Evolutionary conservation across 2,888 invertebrate genomes (phyloP).

Genomic region (Volucella inanis): DNA sequence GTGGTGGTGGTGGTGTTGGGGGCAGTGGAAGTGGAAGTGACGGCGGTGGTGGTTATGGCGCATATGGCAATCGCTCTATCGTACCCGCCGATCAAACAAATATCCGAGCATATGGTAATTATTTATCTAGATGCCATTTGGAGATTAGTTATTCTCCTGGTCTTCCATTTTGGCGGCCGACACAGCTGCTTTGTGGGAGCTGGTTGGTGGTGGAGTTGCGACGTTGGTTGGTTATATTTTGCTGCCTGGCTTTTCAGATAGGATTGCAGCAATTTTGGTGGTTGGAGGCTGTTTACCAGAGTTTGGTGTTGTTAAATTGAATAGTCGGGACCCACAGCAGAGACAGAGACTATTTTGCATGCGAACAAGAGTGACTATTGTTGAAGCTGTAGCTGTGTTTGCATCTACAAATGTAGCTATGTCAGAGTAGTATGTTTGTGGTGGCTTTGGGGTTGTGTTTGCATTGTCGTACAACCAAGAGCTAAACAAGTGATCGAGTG

Average conservation of each 20-base stretch:
- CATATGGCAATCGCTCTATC: slow-evolving; percentile 69
- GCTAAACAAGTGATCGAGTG: slow-evolving; percentile 67
- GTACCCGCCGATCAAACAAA: slow-evolving; percentile 66
- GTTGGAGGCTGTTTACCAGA: slow-evolving; percentile 60
- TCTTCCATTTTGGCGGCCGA: slow-evolving; percentile 70
- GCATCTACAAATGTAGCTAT: background rate
- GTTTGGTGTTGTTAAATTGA: slow-evolving; percentile 59
- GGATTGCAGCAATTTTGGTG: slow-evolving; percentile 60
- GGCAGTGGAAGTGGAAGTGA: background rate
- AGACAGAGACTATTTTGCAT: slow-evolving; percentile 66
- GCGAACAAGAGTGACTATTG: slow-evolving; percentile 34
- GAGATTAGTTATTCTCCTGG: slow-evolving; percentile 72
- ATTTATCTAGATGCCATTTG: slow-evolving; percentile 76
- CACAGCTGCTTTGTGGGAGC: slow-evolving; percentile 10
- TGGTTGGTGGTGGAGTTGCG: background rate
- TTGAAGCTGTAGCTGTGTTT: slow-evolving; percentile 32
- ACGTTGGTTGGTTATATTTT: background rate
- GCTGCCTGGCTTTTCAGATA: slow-evolving; percentile 41
- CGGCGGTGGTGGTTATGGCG: slow-evolving; percentile 18
- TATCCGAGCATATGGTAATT: slow-evolving; percentile 76
- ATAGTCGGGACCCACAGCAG: slow-evolving; percentile 61
- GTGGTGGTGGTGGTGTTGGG: background rate
- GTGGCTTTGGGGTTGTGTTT: background rate
- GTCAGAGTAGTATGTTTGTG: background rate
- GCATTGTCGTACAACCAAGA: background rate